These are phyloP conservation scores for Galendromus occidentalis DNA, from an alignment of 1,140 invertebrate species.

Conservation along the genomic window DNA sequence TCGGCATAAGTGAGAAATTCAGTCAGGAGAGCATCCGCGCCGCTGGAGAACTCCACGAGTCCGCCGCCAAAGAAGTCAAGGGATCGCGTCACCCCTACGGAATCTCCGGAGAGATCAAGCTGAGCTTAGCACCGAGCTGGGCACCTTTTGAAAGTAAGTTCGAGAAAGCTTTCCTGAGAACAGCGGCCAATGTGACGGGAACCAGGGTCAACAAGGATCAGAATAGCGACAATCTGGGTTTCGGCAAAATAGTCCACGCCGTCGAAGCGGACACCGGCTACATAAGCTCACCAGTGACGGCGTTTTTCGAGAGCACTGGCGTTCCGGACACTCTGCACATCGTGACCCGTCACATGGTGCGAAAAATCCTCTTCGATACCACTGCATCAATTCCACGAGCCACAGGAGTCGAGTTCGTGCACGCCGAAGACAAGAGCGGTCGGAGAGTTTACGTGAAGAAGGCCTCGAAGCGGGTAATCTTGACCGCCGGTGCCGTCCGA, in stretches of 20 bases:
- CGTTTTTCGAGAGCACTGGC: background rate
- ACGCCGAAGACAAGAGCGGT: slow-evolving; percentile 29
- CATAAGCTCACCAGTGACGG: background rate
- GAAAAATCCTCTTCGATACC: slow-evolving; percentile 14
- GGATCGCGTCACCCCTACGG: background rate
- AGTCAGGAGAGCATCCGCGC: background rate
- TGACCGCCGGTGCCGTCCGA: slow-evolving; percentile 57
- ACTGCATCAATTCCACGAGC: slow-evolving; percentile 29
- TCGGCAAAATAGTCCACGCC: background rate
- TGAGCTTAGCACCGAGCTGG: background rate
- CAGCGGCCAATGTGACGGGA: background rate
- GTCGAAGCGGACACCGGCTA: background rate
- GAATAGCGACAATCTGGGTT: background rate
- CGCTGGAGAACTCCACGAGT: background rate
- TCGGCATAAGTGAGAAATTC: background rate
- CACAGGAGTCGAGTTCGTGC: slow-evolving; percentile 40
- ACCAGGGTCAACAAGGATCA: background rate
- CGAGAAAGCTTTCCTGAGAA: background rate
- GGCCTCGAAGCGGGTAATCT: slow-evolving; percentile 45
- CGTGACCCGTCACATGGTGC: slow-evolving; percentile 9
- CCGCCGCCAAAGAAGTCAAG: background rate
- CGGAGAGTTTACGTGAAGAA: slow-evolving; percentile 40
- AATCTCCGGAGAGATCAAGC: background rate
- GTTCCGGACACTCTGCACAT: slow-evolving; percentile 15
- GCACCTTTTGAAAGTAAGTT: background rate